Base-by-base conservation (phyloP, 2,113 vertebrate genomes). In the Notarius quadriscutis region DNA sequence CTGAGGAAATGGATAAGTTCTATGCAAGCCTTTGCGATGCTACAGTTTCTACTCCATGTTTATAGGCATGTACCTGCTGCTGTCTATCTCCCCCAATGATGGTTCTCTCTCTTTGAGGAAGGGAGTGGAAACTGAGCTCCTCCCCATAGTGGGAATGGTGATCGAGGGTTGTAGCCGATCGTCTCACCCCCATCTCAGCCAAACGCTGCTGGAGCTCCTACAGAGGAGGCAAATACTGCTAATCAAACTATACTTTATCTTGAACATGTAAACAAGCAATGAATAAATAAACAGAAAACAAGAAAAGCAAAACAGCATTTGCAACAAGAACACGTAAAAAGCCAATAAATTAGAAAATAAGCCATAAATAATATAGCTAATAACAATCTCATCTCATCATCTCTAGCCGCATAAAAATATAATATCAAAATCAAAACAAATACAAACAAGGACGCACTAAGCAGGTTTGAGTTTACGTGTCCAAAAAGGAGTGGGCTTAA, bases 31-130 rank as follows among this genome's bases (percentile, higher is more conserved):
- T n/a, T 67, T 77, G n/a, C 79, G 20, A 51, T 25, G 4, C 72
- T 75, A 12, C 48, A n/a, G 15, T 79, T 53, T 57, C 27, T 15
- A 53, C n/a, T 48, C 7, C 18, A 41, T 65, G 11, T 81, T 12
- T 50, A 53, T 81, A 4, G 51, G 10, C 41, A 41, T 60, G 51
- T 93, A 95, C 94, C 89, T 95, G 89, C 86, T 94, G 91, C 85
- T 95, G 93, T 86, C 93, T 91, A 89, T 96, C 93, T 90, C 94
- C 95, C 25, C 96, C 95, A 34, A 96, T 95, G 81, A 94, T 91
- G 72, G 94, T 96, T 55, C 83, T 92, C 85, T 95, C 95, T 91
- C 95, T 94, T 88, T 95, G 94, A 41, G 95, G 95, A 17, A 95
- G 93, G 2, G 84, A 90, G 4, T 93, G 92, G 7, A 92, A 88